phyloP scores from a whole-genome alignment of 2,888 invertebrate genomes.

The Drosophila differens region DNA sequence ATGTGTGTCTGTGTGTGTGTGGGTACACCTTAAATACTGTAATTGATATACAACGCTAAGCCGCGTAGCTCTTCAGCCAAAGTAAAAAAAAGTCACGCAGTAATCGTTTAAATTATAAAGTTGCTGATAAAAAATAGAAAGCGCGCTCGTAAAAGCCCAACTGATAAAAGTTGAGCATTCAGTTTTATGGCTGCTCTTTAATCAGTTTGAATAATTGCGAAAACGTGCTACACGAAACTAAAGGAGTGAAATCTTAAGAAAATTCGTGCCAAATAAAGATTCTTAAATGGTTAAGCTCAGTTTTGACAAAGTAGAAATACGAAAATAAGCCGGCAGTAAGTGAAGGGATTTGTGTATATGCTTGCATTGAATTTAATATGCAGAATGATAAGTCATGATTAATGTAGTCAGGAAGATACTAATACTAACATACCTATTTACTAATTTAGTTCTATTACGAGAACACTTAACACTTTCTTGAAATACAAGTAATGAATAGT shows the following conservation, averaged over 20 bases:
- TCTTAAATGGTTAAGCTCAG: constrained; percentile 2
- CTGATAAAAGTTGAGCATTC: constrained; percentile 68
- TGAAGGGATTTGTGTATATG: background rate
- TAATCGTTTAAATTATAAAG: constrained; percentile 66
- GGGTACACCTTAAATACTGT: constrained; percentile 57
- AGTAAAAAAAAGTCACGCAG: constrained; percentile 68
- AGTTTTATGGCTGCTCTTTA: constrained; percentile 69
- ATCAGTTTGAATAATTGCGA: constrained; percentile 79
- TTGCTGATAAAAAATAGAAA: constrained; percentile 58
- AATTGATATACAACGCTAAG: constrained; percentile 69
- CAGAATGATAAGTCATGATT: background rate
- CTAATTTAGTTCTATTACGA: background rate
- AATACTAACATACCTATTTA: fast-evolving
- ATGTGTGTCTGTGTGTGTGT: background rate
- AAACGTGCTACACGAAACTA: constrained; percentile 64
- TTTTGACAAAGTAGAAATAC: background rate
- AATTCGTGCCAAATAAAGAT: background rate
- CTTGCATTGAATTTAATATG: background rate
- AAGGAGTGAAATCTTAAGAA: constrained; percentile 8
- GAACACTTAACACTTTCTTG: background rate
- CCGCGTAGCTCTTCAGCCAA: constrained; percentile 10
- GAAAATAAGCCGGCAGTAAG: background rate
- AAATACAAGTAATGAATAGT: background rate
- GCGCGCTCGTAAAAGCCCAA: constrained; percentile 47
- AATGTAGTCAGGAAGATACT: background rate